phyloP scores from a whole-genome alignment of 2,888 invertebrate species.

The Girardia tigrina region DNA sequence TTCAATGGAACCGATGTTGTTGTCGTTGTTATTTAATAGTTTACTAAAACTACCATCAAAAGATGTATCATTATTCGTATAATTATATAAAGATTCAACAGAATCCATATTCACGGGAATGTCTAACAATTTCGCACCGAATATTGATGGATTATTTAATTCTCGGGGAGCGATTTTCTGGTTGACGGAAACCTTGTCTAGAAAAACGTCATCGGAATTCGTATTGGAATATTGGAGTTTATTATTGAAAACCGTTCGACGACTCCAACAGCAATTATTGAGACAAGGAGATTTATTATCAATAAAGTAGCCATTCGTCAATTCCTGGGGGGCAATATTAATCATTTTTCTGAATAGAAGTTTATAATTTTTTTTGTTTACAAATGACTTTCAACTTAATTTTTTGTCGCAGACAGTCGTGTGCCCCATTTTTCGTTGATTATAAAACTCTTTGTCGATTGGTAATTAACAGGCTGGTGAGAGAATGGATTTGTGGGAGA shows the following conservation, averaged over 20 bases:
- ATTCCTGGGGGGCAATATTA: neutral
- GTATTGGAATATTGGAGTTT: neutral
- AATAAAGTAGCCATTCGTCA: neutral
- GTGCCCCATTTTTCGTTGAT: neutral
- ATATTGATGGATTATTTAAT: neutral
- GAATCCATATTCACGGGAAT: neutral
- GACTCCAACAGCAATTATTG: neutral
- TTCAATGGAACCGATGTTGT: neutral
- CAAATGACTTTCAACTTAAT: neutral
- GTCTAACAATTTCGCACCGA: neutral
- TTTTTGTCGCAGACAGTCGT: neutral
- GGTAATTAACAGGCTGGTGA: neutral
- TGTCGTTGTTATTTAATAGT: neutral
- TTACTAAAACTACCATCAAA: slow-evolving; percentile 5
- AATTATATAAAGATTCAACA: neutral
- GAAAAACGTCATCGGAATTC: neutral
- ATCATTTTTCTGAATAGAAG: neutral
- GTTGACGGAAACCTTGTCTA: neutral
- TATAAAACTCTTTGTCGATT: neutral
- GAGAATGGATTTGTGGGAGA: neutral
- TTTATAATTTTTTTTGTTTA: neutral
- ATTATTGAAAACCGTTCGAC: neutral
- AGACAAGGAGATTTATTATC: neutral
- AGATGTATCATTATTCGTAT: neutral
- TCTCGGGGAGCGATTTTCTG: neutral